Evolutionary conservation across 2,113 vertebrate species (phyloP), one percentile per base, ranked within the genome.

Genomic region (Melanostigma gelatinosum): DNA sequence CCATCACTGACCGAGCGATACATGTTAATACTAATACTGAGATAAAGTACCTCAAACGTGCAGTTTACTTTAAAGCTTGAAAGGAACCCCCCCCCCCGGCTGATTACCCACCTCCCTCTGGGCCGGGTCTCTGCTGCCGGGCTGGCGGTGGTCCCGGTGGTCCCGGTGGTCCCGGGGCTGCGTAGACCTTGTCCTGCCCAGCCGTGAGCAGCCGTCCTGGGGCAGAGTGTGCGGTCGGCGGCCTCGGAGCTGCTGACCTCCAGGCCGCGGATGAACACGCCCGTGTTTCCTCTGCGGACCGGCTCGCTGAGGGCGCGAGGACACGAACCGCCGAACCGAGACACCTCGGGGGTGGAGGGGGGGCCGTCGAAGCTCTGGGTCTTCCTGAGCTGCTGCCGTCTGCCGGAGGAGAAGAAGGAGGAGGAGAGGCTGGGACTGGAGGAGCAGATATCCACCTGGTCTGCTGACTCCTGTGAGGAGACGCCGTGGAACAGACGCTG

Each of bases 211-310:
- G 50, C 16, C 1, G 60, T 81, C 44, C 92, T 71, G 80, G 92
- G 87, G 61, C 77, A 79, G 0, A 87, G 87, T 0, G 75, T 84
- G 46, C 12, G 88, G 70, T 86, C 72, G 0, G 83, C 62, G 0
- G 86, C 87, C 80, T 89, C 89, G 0, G 83, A 34, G 88, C 92
- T 89, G 85, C 88, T 90, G 60, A 92, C 91, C 86, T 93, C 92
- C 81, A 93, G 84, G 1, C 92, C 92, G 0, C 88, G 87, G 52
- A 93, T 93, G 65, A 93, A 90, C 9, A 93, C 92, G 18, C 92
- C 92, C 0, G 88, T 93, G 88, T 91, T 91, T 1, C 92, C 92
- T 42, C 87, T 22, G 9, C 68, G 77, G 0, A 16, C 75, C 0
- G 89, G 92, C 42, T 86, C 87, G 12, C 80, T 89, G 34, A 82